These are phyloP conservation scores for Phania funesta DNA, from an alignment of 2,888 invertebrate species.

Conservation along the genomic window DNA sequence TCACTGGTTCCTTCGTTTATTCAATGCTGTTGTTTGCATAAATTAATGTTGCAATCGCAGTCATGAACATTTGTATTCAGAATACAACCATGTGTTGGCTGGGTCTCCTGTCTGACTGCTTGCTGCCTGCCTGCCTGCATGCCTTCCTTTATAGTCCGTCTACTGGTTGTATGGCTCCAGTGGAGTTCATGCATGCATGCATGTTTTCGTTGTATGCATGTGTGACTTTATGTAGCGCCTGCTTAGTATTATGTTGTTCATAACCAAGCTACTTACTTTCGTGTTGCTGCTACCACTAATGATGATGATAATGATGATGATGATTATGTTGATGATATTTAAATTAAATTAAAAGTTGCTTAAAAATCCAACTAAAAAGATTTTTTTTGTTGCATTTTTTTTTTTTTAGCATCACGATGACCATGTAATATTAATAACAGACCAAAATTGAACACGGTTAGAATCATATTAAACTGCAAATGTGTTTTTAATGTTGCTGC, in stretches of 20 bases:
- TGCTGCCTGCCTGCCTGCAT: background rate
- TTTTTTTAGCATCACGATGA: conserved; percentile 29
- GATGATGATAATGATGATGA: conserved; percentile 13
- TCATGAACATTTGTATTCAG: conserved; percentile 42
- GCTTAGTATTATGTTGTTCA: conserved; percentile 20
- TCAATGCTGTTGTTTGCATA: conserved; percentile 59
- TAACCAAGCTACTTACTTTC: conserved; percentile 28
- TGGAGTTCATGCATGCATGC: conserved; percentile 34
- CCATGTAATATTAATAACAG: conserved; percentile 53
- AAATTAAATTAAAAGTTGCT: conserved; percentile 65
- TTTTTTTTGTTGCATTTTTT: background rate
- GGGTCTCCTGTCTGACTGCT: background rate
- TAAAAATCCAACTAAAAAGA: conserved; percentile 20
- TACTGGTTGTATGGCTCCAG: background rate
- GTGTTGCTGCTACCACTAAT: background rate
- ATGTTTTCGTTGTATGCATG: conserved; percentile 20
- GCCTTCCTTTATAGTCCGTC: conserved; percentile 19
- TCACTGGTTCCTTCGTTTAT: conserved; percentile 11
- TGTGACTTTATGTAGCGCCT: conserved; percentile 33
- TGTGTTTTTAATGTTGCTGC: conserved; percentile 34
- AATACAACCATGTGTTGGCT: conserved; percentile 23
- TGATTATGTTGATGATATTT: conserved; percentile 59
- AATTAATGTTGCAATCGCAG: conserved; percentile 66
- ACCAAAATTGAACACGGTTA: conserved; percentile 45
- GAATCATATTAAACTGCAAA: conserved; percentile 48